Base-by-base conservation (phyloP, 2,797 vertebrate species). In the Euthynnus affinis region DNA sequence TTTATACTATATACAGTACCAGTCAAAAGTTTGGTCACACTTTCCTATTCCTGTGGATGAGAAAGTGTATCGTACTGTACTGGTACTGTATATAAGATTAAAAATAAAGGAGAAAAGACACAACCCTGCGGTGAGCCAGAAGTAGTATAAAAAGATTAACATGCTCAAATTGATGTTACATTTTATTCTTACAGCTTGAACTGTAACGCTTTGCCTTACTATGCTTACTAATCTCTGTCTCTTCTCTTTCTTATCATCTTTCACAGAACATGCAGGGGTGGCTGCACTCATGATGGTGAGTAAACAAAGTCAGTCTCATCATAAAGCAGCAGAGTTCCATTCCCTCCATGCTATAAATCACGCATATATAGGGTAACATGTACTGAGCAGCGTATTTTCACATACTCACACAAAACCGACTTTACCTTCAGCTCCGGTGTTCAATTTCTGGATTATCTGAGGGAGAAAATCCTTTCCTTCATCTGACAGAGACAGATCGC, bases 271-370 rank as follows among this genome's bases (percentile, higher is more conserved):
- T 23, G 57, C 72, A 78, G 62, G n/a, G 67, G 52, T 68, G 71
- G 55, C 76, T 76, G 72, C 69, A 76, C 69, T 76, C 79, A 70
- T 85, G 66, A 85, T 82, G 82, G 80, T 81, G 80, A 87, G 81
- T 88, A 82, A 89, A 92, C 89, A 91, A 84, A 90, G 81, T 80
- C 72, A 40, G 74, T 7, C 88, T 91, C 87, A 91, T 94, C 84
- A 88, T 78, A 17, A 71, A 73, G 57, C 75, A 77, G 57, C 64
- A 64, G 46, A 72, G 57, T 58, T 80, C 72, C 69, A 59, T 91
- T 88, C 75, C 74, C 71, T 57, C 58, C 48, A 68, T 74, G 79
- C 78, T 60, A 94, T 94, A 93, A 94, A 92, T 94, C 91, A 92
- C 76, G 82, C 56, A 78, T 62, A 66, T 29, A 13, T 25, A 3